Conservation (phyloP, 2,888 invertebrate genomes). For the Laothoe populi region DNA sequence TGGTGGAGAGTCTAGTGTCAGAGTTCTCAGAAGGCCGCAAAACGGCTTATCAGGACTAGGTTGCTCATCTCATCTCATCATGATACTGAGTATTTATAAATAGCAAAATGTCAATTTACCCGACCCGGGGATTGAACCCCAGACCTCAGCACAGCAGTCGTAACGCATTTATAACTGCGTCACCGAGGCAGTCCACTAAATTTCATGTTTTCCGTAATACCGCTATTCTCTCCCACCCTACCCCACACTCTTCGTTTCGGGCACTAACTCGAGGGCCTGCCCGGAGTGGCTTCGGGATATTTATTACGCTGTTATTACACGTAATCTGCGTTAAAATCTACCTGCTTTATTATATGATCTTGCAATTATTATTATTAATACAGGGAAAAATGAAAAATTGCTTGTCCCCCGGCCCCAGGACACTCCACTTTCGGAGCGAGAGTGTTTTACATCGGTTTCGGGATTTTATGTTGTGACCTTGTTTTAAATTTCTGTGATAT, state of each 20-base stretch:
- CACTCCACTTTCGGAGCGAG: conserved; percentile 20
- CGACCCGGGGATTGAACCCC: no score
- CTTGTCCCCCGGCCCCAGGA: conserved; percentile 44
- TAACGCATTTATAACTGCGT: no score
- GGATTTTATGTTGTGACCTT: background rate
- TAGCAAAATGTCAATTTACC: no score
- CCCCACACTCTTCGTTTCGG: conserved; percentile 32
- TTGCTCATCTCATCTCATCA: no score
- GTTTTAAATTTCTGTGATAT: background rate
- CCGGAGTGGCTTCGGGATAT: conserved; percentile 73
- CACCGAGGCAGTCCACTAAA: background rate
- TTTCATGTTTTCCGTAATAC: background rate
- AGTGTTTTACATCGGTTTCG: conserved; percentile 4
- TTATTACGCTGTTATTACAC: conserved; percentile 77
- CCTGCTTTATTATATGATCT: conserved; percentile 73
- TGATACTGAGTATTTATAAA: no score
- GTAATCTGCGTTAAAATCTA: conserved; percentile 75
- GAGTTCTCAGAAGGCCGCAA: no score
- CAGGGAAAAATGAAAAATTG: conserved; percentile 55
- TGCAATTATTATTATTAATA: conserved; percentile 60
- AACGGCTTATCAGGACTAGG: no score
- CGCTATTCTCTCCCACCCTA: conserved; percentile 35
- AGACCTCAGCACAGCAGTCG: no score
- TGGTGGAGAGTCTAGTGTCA: no score
- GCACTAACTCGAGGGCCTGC: conserved; percentile 52